Percentiles rank a stretch among this genome's conserved stretches.
Conservation (phyloP, 2,113 vertebrate genomes). For the Chaetops frenatus region DNA sequence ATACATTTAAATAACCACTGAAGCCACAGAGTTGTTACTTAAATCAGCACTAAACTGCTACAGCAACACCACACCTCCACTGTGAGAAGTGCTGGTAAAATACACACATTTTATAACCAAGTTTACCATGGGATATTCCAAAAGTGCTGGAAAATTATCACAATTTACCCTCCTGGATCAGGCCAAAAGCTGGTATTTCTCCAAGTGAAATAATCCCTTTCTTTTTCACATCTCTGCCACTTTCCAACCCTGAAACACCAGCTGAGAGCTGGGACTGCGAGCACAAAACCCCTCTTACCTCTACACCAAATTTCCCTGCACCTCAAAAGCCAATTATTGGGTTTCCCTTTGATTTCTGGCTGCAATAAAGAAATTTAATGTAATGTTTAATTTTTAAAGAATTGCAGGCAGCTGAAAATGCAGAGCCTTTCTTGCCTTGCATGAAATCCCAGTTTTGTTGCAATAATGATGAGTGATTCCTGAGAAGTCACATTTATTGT, state of each 20-base stretch:
- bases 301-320: background rate
- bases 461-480: background rate
- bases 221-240: background rate
- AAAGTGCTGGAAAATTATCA: background rate
- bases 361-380: background rate
- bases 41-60: background rate
- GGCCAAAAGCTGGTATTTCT: background rate
- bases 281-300: background rate
- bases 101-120: background rate
- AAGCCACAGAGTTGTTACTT: too few relatives aligned
- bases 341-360: background rate
- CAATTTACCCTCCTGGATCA: background rate
- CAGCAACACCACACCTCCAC: background rate
- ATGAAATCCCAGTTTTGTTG: background rate
- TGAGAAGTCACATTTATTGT: background rate
- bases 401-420: background rate
- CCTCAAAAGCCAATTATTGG: background rate
- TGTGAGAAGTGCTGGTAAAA: background rate
- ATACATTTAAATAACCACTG: accelerated
- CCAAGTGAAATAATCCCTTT: background rate
- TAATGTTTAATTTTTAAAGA: too few relatives aligned
- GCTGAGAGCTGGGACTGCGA: accelerated
- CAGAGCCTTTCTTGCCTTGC: background rate
- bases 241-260: background rate
- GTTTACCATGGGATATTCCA: background rate